Conservation (phyloP, 2,113 vertebrate species). For the Tupaia chinensis region DNA sequence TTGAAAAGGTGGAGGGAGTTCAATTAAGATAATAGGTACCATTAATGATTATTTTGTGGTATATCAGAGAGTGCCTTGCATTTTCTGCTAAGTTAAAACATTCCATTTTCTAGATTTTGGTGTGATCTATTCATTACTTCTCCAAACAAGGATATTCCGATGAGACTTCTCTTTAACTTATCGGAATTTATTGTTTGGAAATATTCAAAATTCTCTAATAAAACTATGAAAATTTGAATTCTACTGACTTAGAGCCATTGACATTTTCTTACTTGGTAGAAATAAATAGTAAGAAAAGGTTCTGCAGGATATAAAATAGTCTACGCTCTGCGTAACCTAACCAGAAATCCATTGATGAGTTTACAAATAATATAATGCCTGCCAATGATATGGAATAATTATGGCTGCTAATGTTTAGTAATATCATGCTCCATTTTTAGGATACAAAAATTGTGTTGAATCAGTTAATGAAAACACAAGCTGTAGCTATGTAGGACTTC, state of each 20-base stretch:
- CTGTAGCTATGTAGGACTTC: background rate
- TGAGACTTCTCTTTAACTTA: background rate
- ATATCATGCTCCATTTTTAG: background rate
- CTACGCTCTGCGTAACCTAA: background rate
- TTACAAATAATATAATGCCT: background rate
- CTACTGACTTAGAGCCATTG: background rate
- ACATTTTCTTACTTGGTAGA: background rate
- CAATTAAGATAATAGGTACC: background rate
- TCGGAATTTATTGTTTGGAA: background rate
- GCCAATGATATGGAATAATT: background rate
- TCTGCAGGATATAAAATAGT: background rate
- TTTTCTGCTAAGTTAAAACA: conserved; percentile 3
- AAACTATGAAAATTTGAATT: background rate
- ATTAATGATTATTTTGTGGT: background rate
- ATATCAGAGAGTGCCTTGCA: background rate
- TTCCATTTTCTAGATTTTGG: background rate
- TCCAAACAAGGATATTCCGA: background rate
- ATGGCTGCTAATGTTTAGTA: background rate
- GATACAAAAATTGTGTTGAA: background rate
- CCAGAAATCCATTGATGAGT: background rate
- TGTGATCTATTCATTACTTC: background rate
- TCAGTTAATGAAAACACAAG: background rate
- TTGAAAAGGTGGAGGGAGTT: background rate
- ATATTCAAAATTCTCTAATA: background rate
- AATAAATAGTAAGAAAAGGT: background rate